Percentiles rank a stretch among this genome's conserved stretches.
Evolutionary conservation across 64 coral and sea anemone species (phyloP).

Genomic region (Porites lutea): DNA sequence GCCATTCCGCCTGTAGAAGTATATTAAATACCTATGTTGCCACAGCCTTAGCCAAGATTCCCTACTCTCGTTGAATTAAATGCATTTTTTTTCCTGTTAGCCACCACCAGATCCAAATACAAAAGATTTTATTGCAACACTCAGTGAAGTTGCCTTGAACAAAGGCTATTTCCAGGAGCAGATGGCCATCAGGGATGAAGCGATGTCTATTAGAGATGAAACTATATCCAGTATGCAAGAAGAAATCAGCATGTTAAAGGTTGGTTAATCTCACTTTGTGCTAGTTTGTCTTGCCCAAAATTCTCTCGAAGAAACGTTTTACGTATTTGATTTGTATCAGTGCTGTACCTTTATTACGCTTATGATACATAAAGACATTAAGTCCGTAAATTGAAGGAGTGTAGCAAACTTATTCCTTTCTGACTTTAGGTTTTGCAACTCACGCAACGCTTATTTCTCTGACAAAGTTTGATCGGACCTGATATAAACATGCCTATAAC

Average conservation of each 20-base stretch:
- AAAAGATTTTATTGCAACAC: conserved; percentile 91
- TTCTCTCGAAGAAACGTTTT: neutral
- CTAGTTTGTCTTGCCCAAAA: neutral
- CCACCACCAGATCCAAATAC: conserved; percentile 87
- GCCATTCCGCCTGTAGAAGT: too few relatives aligned
- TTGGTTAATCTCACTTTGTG: neutral
- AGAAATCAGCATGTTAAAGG: conserved; percentile 76
- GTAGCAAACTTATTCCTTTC: too few relatives aligned
- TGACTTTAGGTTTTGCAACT: too few relatives aligned
- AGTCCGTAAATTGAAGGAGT: too few relatives aligned
- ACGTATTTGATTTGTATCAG: too few relatives aligned
- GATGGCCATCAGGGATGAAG: conserved; percentile 87
- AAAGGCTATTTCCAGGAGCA: conserved; percentile 97
- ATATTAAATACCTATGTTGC: too few relatives aligned
- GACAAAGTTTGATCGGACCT: too few relatives aligned
- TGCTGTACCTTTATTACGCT: too few relatives aligned
- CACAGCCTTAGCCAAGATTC: neutral
- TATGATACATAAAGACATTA: too few relatives aligned
- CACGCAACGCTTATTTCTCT: too few relatives aligned
- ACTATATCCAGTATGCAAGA: conserved; percentile 40
- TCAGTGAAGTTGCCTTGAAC: conserved; percentile 94
- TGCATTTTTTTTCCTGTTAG: neutral
- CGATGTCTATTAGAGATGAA: conserved; percentile 70
- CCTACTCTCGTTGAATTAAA: neutral
- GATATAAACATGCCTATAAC: too few relatives aligned